Evolutionary conservation across 2,797 vertebrate genomes (phyloP), one percentile per base, ranked within the genome.

Genomic region (Antennarius maculatus): DNA sequence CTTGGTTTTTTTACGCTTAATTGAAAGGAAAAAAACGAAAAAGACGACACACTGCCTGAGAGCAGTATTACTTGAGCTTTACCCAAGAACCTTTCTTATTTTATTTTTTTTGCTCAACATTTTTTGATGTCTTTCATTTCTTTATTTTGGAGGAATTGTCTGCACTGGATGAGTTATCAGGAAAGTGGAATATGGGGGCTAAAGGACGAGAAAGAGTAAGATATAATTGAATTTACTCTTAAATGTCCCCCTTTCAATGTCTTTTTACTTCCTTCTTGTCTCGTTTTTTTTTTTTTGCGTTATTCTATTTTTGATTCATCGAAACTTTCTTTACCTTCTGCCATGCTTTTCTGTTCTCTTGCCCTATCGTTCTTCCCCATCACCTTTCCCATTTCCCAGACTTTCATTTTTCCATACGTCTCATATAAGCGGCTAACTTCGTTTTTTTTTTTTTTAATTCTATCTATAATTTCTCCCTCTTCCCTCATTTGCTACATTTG

Each of bases 161-260:
- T 79, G 65, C 39, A 23, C 23, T 34, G 71, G 76, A 83, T 46
- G 15, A 59, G 54, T 47, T 61, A 41, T 64, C 56, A 28, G 61
- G 61, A 52, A 66, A 82, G 61, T 48, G 75, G 84, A 84, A 84
- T 88, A 83, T 77, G 74, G 55, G 45, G 68, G 57, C 18, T 48
- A 50, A 78, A 68, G 64, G 74, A 79, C 55, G 37, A 46, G n/a
- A 73, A 54, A 71, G 29, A 78, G 86, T 88, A 85, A 85, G 84
- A 78, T 41, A 71, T 54, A 8, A 60, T 11, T 56, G 5, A 73
- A 18, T 62, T 66, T 37, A 51, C 39, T 61, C 56, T 37, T 43
- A 51, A 55, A 41, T 65, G 14, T 61, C 9, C 16, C 27, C 49
- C 4, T 54, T 47, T 17, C 34, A 7, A 42, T 29, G 7, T 3